Evolutionary conservation across 2,888 invertebrate species (phyloP), one percentile per base, ranked within the genome.

Genomic region (Cryptocheilus praepositus): DNA sequence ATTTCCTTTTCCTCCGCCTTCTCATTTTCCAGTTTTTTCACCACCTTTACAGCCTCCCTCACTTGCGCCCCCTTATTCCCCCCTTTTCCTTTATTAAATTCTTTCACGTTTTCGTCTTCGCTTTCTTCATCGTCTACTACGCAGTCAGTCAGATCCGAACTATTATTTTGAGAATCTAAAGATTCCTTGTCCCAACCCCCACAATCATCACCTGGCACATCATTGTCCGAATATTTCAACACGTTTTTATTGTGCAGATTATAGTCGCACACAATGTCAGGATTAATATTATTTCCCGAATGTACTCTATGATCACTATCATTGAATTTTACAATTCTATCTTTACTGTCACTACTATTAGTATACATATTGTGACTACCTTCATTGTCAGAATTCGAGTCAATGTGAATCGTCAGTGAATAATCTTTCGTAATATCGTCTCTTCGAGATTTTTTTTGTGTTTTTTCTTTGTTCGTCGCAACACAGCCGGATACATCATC

Each of bases 131-230:
- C 85, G 28, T 78, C 63, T 13, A 83, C 83, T 46, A 87, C 73
- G 49, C 86, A 85, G 70, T 80, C 84, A 11, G 49, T 64, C 18
- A 87, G 76, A 78, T 86, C 85, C 3, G 78, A 75, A 2, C 84
- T 85, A 16, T 84, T 69, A 36, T 87, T 86, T 28, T 83, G 75
- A 3, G 79, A 62, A 66, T 85, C 84, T 0, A 84, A 83, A 3
- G 54, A 74, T 65, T 86, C 86, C 0, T 79, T 73, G 73, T 87
- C 87, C 3, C 86, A 86, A 13, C 61, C 80, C 64, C 81, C 71
- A 46, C 87, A 87, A 8, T 83, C 84, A 67, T 87, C 86, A 3
- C 76, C 85, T 28, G 77, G 73, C 0, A 85, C 78, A 60, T 86
- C 74, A 51, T 87, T 85, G 62, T 87, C 87, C 0, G 83, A 79